phyloP scores from a whole-genome alignment of 1,140 invertebrate genomes.

The Caenorhabditis tropicalis region DNA sequence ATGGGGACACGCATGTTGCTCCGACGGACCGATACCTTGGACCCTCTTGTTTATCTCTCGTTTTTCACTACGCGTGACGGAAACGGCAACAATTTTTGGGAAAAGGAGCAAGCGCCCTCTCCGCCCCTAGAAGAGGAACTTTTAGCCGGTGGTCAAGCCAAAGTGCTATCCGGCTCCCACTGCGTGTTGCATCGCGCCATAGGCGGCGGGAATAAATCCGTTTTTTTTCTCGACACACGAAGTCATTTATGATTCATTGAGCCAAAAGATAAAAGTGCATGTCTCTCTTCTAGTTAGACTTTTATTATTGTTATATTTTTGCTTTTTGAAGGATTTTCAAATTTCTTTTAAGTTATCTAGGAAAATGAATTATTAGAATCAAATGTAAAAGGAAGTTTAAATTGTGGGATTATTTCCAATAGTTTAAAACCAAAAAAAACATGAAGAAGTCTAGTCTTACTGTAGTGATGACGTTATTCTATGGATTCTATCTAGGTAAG shows the following conservation, averaged over 20 bases:
- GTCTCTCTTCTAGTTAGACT: neutral
- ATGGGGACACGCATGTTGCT: neutral
- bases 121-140: constrained; percentile 25
- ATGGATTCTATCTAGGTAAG: no score
- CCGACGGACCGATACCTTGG: constrained; percentile 19
- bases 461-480: no score
- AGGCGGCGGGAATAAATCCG: neutral
- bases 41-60: constrained; percentile 3
- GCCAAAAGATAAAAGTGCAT: neutral
- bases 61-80: neutral
- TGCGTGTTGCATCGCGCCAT: neutral
- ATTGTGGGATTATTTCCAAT: no score
- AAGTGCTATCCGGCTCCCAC: neutral
- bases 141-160: constrained; percentile 7
- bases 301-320: neutral
- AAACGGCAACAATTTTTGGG: constrained; percentile 21
- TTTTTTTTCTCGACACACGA: neutral
- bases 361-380: no score
- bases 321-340: no score
- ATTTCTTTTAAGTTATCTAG: no score
- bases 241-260: neutral
- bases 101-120: neutral
- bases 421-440: no score
- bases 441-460: no score
- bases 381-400: no score